Evolutionary conservation across 2,113 vertebrate species (phyloP).

Genomic region (Phodopus roborovskii): DNA sequence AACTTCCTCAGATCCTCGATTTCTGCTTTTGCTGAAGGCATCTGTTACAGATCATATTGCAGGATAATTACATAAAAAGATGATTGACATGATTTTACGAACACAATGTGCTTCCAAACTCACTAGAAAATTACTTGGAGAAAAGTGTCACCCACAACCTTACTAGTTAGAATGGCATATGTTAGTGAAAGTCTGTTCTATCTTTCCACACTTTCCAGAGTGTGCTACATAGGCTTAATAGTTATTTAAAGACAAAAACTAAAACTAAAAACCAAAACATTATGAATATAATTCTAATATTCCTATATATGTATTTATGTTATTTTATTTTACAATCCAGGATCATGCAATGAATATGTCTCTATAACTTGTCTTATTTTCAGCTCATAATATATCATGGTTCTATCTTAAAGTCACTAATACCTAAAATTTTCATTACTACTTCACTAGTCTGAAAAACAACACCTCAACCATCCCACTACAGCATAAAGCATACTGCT

Average conservation of each 20-base stretch:
- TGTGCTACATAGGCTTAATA: neutral
- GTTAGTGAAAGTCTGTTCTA: neutral
- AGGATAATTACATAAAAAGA: neutral
- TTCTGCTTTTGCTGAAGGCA: neutral
- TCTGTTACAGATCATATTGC: neutral
- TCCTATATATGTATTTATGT: neutral
- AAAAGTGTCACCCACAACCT: neutral
- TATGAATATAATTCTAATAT: neutral
- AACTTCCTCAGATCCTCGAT: neutral
- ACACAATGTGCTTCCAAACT: neutral
- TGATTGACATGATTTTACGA: neutral
- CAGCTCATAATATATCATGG: neutral
- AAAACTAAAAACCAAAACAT: neutral
- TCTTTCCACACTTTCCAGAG: neutral
- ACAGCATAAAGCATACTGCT: accelerated
- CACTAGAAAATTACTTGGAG: neutral
- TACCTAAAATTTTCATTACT: neutral
- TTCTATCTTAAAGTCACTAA: neutral
- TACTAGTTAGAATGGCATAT: neutral
- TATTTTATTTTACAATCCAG: neutral
- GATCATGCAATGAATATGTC: neutral
- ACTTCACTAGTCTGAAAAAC: neutral
- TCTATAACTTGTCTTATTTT: neutral
- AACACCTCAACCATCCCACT: neutral
- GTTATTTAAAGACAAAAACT: neutral